phyloP scores from a whole-genome alignment of 2,888 invertebrate genomes.

The Ganaspis brasiliensis region DNA sequence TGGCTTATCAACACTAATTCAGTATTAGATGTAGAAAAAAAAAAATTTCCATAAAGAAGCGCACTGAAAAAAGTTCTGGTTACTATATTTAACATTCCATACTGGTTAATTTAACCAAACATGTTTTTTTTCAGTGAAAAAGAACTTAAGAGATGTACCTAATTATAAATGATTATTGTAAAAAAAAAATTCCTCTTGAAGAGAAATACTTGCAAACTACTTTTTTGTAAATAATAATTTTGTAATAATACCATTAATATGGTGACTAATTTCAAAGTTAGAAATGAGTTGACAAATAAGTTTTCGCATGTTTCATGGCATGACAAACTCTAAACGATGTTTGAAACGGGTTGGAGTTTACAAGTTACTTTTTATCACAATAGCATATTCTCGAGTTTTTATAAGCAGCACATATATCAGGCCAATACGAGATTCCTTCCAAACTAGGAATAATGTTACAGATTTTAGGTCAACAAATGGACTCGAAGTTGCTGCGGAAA shows the following conservation, averaged over 20 bases:
- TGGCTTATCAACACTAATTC: no score
- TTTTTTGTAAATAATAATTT: slow-evolving; percentile 2
- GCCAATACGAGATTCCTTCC: slow-evolving; percentile 21
- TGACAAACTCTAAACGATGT: slow-evolving; percentile 33
- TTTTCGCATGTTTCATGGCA: slow-evolving; percentile 23
- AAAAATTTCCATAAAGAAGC: no score
- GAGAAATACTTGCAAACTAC: not conserved
- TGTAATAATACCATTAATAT: not conserved
- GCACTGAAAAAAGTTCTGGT: no score
- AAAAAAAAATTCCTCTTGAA: no score
- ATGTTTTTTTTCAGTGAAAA: no score
- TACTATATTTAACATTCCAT: no score
- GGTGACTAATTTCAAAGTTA: slow-evolving; percentile 10
- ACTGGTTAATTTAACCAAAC: no score
- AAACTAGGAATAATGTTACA: slow-evolving; percentile 15
- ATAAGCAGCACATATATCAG: slow-evolving; percentile 25
- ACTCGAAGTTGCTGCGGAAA: slow-evolving; percentile 3
- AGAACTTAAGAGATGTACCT: no score
- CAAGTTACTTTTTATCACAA: slow-evolving; percentile 34
- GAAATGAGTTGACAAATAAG: slow-evolving; percentile 19
- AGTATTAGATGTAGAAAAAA: no score
- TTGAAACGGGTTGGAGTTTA: slow-evolving; percentile 24
- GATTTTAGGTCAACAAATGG: slow-evolving; percentile 32
- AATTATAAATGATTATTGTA: no score
- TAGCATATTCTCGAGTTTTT: slow-evolving; percentile 30